A percentile compares a stretch with the other conserved stretches of the same genome.
Evolutionary conservation across 2,797 vertebrate genomes (phyloP).

Genomic region (Tachyglossus aculeatus): DNA sequence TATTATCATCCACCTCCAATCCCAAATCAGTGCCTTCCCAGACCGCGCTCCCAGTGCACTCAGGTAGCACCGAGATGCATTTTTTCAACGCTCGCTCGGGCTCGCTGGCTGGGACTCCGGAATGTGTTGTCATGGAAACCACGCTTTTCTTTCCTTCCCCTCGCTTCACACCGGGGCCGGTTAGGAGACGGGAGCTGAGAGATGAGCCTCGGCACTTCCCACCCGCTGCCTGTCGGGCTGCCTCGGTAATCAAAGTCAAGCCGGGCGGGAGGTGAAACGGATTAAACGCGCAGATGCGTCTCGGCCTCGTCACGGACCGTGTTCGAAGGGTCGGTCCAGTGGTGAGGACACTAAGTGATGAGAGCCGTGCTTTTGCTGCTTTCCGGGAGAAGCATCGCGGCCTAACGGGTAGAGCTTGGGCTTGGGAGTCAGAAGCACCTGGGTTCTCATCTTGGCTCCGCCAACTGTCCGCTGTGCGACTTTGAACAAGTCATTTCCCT

Average conservation of each 20-base stretch:
- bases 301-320: too few species aligned
- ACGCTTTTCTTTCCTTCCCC: slow-evolving; percentile 41
- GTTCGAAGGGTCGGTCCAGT: too few species aligned
- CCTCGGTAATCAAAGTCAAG: slow-evolving; percentile 23
- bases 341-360: too few species aligned
- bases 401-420: too few species aligned
- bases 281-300: slow-evolving; percentile 44
- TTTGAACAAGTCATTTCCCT: too few species aligned
- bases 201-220: too few species aligned
- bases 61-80: slow-evolving; percentile 71
- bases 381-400: too few species aligned
- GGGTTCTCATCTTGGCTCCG: too few species aligned
- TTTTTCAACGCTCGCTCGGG: slow-evolving; percentile 71
- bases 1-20: slow-evolving; percentile 50
- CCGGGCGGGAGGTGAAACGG: slow-evolving; percentile 38
- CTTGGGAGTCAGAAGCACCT: too few species aligned
- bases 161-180: slow-evolving; percentile 67
- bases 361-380: too few species aligned
- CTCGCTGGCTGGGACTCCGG: slow-evolving; percentile 71
- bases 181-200: slow-evolving; percentile 62
- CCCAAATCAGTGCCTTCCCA: slow-evolving; percentile 60
- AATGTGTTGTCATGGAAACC: slow-evolving; percentile 76
- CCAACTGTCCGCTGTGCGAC: too few species aligned
- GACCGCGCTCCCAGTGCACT: slow-evolving; percentile 51
- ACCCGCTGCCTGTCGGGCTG: slow-evolving; percentile 43